Conservation (phyloP, 2,113 vertebrate genomes). For the Gymnorhina tibicen region DNA sequence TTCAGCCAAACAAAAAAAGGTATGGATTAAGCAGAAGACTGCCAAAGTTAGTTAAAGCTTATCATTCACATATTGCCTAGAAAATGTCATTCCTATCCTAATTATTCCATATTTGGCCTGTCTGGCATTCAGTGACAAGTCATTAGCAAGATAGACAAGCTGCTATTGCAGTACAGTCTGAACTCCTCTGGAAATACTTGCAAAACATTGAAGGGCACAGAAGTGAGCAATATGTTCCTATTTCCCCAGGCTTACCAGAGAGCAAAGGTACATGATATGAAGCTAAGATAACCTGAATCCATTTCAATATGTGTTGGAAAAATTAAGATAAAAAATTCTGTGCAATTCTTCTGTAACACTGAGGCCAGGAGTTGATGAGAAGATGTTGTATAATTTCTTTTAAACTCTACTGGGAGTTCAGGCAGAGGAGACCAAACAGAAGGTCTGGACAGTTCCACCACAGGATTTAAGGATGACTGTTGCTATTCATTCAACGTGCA, state of each 20-base stretch:
- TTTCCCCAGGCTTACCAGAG: neutral
- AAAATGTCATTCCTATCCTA: neutral
- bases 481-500: neutral
- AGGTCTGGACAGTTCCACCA: neutral
- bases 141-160: neutral
- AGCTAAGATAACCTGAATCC: neutral
- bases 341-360: neutral
- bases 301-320: neutral
- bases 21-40: neutral
- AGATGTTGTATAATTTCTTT: neutral
- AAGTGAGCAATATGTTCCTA: neutral
- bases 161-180: neutral
- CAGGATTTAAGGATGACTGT: neutral
- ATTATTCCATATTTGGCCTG: conserved; percentile 1
- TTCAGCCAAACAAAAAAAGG: neutral
- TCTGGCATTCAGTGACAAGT: neutral
- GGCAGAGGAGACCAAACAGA: neutral
- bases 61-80: neutral
- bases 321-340: neutral
- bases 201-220: neutral
- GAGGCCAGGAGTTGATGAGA: neutral
- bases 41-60: neutral
- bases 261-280: neutral
- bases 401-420: neutral
- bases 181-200: neutral